Evolutionary conservation across 2,113 vertebrate species (phyloP).

Genomic region (Benitochromis conjunctus): DNA sequence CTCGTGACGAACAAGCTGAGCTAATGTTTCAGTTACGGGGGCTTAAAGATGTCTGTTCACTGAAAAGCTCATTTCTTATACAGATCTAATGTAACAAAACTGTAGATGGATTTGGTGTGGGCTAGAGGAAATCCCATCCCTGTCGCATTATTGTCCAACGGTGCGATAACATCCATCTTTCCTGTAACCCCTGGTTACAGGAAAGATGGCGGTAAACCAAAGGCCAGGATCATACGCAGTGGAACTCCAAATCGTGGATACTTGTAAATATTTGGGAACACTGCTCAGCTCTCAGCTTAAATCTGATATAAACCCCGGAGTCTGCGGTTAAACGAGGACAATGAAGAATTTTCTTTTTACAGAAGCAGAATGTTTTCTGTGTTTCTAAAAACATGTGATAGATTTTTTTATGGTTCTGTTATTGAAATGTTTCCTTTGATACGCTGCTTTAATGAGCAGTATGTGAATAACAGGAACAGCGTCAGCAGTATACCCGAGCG

Average conservation of each 20-base stretch:
- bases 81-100: background rate
- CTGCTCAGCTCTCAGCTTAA: background rate
- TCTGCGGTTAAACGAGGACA: fast-evolving
- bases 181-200: background rate
- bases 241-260: background rate
- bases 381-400: background rate
- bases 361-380: background rate
- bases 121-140: no score
- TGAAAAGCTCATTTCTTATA: background rate
- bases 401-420: fast-evolving
- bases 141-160: background rate
- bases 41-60: background rate
- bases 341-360: background rate
- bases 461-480: background rate
- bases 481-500: background rate
- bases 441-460: fast-evolving
- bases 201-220: background rate
- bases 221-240: background rate
- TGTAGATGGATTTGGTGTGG: background rate
- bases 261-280: background rate
- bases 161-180: background rate
- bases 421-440: background rate
- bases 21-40: background rate
- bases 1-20: background rate
- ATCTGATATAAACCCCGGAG: background rate